Conservation (phyloP, 2,797 vertebrate species). For the Platalea minor region DNA sequence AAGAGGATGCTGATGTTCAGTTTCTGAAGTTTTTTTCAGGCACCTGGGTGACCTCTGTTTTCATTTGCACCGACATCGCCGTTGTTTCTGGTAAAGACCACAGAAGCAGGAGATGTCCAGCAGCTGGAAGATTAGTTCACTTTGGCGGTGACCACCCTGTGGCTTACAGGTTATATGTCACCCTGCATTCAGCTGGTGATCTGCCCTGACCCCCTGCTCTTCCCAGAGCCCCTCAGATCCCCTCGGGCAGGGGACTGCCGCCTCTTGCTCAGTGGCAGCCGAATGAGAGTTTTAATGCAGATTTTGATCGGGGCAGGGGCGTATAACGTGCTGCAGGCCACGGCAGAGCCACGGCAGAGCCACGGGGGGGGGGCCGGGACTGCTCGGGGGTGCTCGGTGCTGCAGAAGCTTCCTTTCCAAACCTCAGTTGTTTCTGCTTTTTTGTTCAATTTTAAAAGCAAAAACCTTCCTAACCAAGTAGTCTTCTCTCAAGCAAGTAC, state of each 20-base stretch:
- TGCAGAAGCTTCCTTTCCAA: background rate
- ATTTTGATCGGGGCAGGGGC: background rate
- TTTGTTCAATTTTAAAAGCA: background rate
- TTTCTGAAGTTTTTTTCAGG: background rate
- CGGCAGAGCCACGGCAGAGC: fast-evolving
- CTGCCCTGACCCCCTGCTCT: background rate
- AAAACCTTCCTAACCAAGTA: background rate
- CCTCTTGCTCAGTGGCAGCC: background rate
- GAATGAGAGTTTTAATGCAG: background rate
- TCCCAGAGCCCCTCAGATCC: background rate
- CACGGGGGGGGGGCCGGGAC: fast-evolving
- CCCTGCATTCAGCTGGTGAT: background rate
- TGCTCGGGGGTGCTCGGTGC: background rate
- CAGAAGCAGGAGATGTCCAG: background rate
- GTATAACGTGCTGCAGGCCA: too few species aligned
- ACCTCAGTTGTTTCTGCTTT: background rate
- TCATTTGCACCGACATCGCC: background rate
- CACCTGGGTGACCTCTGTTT: background rate
- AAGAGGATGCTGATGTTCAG: background rate
- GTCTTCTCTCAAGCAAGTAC: background rate
- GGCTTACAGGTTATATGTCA: background rate
- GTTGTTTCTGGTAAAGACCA: background rate
- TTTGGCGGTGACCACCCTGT: background rate
- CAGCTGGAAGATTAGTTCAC: background rate
- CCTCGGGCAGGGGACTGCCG: background rate